A percentile compares a stretch with the other conserved stretches of the same genome.
These are phyloP conservation scores for Crotalus horridus DNA, from an alignment of 2,113 vertebrate genomes.

Conservation along the genomic window DNA sequence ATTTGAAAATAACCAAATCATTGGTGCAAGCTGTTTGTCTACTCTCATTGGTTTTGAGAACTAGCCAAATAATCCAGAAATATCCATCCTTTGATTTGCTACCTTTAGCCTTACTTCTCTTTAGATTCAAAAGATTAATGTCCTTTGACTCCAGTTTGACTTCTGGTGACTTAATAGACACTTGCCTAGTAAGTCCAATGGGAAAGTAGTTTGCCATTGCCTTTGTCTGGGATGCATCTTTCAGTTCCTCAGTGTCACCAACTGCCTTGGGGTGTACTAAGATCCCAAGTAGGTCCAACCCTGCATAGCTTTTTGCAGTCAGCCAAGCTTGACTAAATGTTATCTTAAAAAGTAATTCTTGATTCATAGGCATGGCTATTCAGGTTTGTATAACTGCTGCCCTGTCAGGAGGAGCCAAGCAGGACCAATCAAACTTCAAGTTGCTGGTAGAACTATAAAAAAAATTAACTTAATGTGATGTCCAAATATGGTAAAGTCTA, in stretches of 20 bases:
- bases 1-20: neutral
- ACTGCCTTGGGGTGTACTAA: neutral
- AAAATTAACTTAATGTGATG: neutral
- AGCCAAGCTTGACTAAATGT: neutral
- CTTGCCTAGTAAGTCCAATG: neutral
- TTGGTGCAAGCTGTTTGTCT: neutral
- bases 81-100: neutral
- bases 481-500: neutral
- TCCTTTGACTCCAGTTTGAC: neutral
- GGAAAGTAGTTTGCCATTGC: neutral
- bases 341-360: neutral
- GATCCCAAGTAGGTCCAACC: neutral
- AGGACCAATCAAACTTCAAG: neutral
- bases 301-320: neutral
- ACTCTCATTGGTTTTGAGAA: neutral
- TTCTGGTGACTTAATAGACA: neutral
- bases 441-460: neutral
- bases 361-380: neutral
- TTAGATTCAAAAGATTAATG: neutral
- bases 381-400: neutral
- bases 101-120: neutral
- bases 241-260: neutral
- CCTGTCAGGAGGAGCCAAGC: neutral
- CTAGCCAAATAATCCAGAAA: neutral
- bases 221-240: neutral